Percentiles rank a stretch among this genome's conserved stretches.
phyloP scores from a whole-genome alignment of 2,113 vertebrate species.

The Neotoma lepida region DNA sequence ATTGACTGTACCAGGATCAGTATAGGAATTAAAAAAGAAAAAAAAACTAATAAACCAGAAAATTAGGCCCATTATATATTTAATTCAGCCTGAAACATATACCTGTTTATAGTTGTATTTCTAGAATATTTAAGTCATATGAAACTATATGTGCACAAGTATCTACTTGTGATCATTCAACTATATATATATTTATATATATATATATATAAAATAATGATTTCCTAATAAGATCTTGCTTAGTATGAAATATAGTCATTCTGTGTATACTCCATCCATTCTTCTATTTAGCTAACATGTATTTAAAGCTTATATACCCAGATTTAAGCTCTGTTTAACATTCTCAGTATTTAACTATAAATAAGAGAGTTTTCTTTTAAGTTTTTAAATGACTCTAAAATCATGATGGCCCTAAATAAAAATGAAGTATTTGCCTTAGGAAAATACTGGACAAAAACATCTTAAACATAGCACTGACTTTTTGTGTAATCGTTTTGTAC shows the following conservation, averaged over 20 bases:
- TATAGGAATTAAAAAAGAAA: not conserved
- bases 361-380: not conserved
- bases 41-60: not conserved
- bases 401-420: not conserved
- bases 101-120: not conserved
- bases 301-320: not conserved
- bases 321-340: not conserved
- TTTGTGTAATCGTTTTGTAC: not conserved
- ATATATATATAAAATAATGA: not conserved
- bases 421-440: no score
- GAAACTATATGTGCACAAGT: not conserved
- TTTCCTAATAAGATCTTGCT: not conserved
- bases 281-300: not conserved
- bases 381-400: not conserved
- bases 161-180: not conserved
- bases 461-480: not conserved
- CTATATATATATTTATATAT: not conserved
- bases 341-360: not conserved
- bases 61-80: not conserved
- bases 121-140: not conserved
- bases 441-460: not conserved
- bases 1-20: not conserved
- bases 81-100: not conserved
- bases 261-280: not conserved
- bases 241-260: not conserved